Evolutionary conservation across 1,140 invertebrate genomes (phyloP).

Genomic region (Drosophila ogumai): DNA sequence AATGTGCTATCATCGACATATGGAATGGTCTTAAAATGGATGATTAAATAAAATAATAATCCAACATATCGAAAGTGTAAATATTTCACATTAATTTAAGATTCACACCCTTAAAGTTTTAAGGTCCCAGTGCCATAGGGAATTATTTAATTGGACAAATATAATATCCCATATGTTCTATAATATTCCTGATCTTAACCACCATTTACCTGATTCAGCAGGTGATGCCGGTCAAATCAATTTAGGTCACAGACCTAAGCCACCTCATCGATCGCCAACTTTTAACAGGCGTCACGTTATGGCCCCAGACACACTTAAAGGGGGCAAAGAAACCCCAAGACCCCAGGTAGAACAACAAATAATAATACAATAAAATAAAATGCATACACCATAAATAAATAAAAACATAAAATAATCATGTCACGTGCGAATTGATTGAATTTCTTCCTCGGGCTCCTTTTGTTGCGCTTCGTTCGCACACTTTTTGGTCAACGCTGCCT

Average conservation of each 20-base stretch:
- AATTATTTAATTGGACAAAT: too few relatives aligned
- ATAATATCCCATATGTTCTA: background rate
- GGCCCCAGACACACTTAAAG: constrained; percentile 38
- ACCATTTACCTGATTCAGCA: background rate
- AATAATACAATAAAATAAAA: constrained; percentile 63
- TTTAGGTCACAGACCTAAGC: background rate
- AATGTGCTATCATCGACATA: constrained; percentile 19
- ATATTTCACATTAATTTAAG: background rate
- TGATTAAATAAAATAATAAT: constrained; percentile 15
- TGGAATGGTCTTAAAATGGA: constrained; percentile 18
- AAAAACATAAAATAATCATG: constrained; percentile 80
- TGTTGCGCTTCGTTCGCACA: constrained; percentile 37
- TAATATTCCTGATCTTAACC: background rate
- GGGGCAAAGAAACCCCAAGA: background rate
- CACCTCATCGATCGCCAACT: constrained; percentile 28
- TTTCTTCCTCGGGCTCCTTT: constrained; percentile 68
- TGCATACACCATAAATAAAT: constrained; percentile 73
- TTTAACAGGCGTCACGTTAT: constrained; percentile 34
- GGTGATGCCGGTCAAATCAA: background rate
- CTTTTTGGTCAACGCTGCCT: constrained; percentile 25
- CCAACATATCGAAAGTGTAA: background rate
- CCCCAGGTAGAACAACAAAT: constrained; percentile 27
- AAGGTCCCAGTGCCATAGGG: too few relatives aligned
- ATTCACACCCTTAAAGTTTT: background rate
- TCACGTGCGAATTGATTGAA: constrained; percentile 81